A percentile compares a stretch with the other conserved stretches of the same genome.
Evolutionary conservation across 2,888 invertebrate genomes (phyloP).

Genomic region (Oxycera nigricornis): DNA sequence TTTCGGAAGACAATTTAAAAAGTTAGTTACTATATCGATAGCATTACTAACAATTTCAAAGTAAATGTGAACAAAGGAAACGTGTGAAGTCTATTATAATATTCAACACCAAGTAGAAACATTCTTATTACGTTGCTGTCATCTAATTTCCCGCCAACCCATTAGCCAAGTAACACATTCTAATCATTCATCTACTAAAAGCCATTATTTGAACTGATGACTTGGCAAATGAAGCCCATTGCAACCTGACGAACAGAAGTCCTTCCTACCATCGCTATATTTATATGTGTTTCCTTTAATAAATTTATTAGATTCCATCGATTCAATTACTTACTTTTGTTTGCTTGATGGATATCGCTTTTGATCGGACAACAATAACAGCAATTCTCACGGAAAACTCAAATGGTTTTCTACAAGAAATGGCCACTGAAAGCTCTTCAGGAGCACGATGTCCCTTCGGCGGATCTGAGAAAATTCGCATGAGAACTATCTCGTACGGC

Average conservation of each 20-base stretch:
- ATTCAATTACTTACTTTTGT: slow-evolving; percentile 14
- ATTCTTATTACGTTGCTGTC: neutral
- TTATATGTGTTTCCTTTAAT: neutral
- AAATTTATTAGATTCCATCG: slow-evolving; percentile 26
- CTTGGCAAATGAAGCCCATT: neutral
- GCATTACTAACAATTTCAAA: no score
- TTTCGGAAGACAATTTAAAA: no score
- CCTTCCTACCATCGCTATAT: neutral
- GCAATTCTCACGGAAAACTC: neutral
- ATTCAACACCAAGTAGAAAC: no score
- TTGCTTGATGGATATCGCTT: slow-evolving; percentile 19
- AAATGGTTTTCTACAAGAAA: neutral
- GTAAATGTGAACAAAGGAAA: no score
- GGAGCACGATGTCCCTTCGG: neutral
- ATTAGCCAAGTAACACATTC: slow-evolving; percentile 1
- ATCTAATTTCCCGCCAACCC: slow-evolving; percentile 4
- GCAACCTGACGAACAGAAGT: neutral
- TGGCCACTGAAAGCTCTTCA: neutral
- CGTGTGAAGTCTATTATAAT: no score
- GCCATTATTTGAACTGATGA: no score
- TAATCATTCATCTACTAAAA: no score
- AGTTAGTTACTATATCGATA: no score
- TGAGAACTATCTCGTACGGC: neutral
- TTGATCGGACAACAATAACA: neutral
- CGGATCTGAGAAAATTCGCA: slow-evolving; percentile 15